phyloP scores from a whole-genome alignment of 1,140 invertebrate species.

The Euborellia annulipes region DNA sequence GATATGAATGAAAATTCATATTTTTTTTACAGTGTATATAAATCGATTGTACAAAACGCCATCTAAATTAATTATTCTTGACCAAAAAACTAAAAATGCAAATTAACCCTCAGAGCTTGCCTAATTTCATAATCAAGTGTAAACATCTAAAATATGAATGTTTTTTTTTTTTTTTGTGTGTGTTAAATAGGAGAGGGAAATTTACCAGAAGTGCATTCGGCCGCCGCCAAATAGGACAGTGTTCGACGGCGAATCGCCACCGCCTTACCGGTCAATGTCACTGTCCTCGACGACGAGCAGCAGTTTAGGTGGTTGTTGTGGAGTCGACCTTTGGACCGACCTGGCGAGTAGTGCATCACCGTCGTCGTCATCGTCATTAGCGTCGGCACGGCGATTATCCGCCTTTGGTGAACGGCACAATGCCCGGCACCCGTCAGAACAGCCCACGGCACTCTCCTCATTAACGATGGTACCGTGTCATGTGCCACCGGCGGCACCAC shows the following conservation, averaged over 20 bases:
- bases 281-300: slow-evolving; percentile 17
- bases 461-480: slow-evolving; percentile 6
- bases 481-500: background rate
- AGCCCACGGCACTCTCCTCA: background rate
- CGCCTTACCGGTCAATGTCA: slow-evolving; percentile 43
- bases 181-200: slow-evolving; percentile 51
- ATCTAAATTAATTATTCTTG: too few species aligned
- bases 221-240: slow-evolving; percentile 55
- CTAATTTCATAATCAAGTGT: too few species aligned
- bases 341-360: background rate
- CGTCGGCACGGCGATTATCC: slow-evolving; percentile 1
- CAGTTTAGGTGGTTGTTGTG: slow-evolving; percentile 10
- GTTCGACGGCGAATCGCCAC: slow-evolving; percentile 46
- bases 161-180: too few species aligned
- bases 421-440: background rate
- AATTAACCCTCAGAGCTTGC: too few species aligned
- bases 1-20: too few species aligned
- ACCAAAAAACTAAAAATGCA: too few species aligned
- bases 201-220: slow-evolving; percentile 49
- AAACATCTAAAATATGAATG: too few species aligned
- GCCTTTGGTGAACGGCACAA: slow-evolving; percentile 2
- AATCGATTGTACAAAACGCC: too few species aligned
- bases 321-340: too few species aligned
- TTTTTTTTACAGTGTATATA: too few species aligned
- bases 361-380: background rate